phyloP scores from a whole-genome alignment of 2,888 invertebrate genomes.

The Tipula unca region DNA sequence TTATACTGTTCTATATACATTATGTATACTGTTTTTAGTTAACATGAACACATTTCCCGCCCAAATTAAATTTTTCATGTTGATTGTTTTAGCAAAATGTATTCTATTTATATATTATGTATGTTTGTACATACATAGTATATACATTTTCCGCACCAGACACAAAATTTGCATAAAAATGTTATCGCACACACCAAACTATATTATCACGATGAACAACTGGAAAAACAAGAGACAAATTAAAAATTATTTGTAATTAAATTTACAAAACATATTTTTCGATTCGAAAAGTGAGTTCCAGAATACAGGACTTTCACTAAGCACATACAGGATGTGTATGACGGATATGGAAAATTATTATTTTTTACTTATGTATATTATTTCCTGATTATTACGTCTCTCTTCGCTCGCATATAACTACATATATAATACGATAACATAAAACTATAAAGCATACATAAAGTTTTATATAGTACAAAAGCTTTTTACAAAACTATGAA shows the following conservation, averaged over 20 bases:
- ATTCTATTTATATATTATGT: neutral
- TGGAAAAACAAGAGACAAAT: too few relatives aligned
- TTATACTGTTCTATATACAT: too few relatives aligned
- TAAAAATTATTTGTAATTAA: too few relatives aligned
- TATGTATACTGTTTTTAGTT: neutral
- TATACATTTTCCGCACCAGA: neutral
- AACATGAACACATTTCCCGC: neutral
- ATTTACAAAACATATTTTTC: too few relatives aligned
- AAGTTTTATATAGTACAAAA: neutral
- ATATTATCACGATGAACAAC: too few relatives aligned
- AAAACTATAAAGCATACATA: neutral
- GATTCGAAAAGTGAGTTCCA: too few relatives aligned
- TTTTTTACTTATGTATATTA: too few relatives aligned
- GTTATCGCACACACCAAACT: neutral
- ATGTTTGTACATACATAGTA: neutral
- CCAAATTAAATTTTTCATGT: neutral
- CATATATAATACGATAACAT: neutral
- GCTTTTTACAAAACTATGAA: neutral
- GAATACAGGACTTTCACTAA: too few relatives aligned
- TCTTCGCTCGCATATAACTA: neutral
- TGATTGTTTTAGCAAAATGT: neutral
- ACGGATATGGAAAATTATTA: too few relatives aligned
- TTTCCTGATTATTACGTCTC: too few relatives aligned
- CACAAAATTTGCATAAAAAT: neutral
- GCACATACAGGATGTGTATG: too few relatives aligned